Percentiles rank a stretch among this genome's conserved stretches.
phyloP scores from a whole-genome alignment of 2,797 vertebrate genomes.

The Crocodylus rhombifer region DNA sequence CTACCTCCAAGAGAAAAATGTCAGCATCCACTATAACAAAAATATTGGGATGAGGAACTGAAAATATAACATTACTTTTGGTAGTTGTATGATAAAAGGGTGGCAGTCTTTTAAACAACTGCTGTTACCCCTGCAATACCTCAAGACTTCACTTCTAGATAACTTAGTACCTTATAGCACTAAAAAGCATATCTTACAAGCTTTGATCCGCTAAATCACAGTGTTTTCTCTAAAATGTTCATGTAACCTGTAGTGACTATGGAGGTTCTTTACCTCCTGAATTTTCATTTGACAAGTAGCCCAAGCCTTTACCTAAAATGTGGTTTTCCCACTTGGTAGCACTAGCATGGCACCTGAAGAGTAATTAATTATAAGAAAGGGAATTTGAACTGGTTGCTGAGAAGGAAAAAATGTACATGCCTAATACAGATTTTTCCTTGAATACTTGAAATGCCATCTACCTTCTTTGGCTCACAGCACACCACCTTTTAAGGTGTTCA shows the following conservation, averaged over 20 bases:
- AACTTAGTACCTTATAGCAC: neutral
- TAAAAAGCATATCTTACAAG: neutral
- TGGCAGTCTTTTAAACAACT: neutral
- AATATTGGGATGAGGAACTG: neutral
- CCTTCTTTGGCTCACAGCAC: constrained; percentile 55
- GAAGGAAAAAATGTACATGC: constrained; percentile 61
- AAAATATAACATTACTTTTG: neutral
- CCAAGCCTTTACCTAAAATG: constrained; percentile 61
- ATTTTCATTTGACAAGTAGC: constrained; percentile 70
- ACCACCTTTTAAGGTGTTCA: constrained; percentile 30
- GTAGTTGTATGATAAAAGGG: neutral
- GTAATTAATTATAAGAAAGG: constrained; percentile 68
- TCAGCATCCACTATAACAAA: neutral
- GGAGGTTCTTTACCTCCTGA: constrained; percentile 62
- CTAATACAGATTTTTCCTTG: constrained; percentile 69
- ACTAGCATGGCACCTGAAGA: constrained; percentile 65
- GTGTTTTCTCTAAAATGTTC: constrained; percentile 47
- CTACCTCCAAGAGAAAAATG: neutral
- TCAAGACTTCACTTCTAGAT: neutral
- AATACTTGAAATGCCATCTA: constrained; percentile 36
- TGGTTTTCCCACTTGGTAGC: constrained; percentile 65
- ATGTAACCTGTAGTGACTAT: constrained; percentile 45
- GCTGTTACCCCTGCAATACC: neutral
- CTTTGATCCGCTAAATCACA: constrained; percentile 19
- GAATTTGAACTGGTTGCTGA: constrained; percentile 71